Percentiles rank a stretch among this genome's conserved stretches.
These are phyloP conservation scores for Melanocharis versteri DNA, from an alignment of 2,113 vertebrate species.

Conservation along the genomic window DNA sequence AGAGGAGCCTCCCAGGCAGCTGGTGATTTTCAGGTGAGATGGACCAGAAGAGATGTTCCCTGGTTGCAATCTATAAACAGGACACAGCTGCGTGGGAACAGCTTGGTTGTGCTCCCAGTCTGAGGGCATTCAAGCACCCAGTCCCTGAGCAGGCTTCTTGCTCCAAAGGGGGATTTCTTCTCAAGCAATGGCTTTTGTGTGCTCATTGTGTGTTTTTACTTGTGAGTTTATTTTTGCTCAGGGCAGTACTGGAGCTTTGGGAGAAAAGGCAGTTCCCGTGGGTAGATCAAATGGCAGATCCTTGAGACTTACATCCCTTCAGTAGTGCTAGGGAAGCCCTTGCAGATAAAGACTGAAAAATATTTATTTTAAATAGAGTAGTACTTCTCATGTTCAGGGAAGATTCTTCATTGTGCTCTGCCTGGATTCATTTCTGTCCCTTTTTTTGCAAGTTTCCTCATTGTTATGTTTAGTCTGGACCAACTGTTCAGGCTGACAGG, in stretches of 20 bases:
- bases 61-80: neutral
- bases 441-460: slow-evolving; percentile 51
- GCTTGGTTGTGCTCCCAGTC: neutral
- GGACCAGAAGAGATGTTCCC: neutral
- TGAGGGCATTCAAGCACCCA: neutral
- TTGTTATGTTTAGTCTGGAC: slow-evolving; percentile 39
- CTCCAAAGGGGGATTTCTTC: neutral
- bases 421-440: slow-evolving; percentile 45
- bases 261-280: neutral
- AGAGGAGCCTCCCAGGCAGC: neutral
- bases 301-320: neutral
- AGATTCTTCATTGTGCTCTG: slow-evolving; percentile 31
- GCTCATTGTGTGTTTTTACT: neutral
- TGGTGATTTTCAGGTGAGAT: neutral
- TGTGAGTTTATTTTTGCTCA: slow-evolving; percentile 29
- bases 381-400: slow-evolving; percentile 47
- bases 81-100: accelerated
- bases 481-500: slow-evolving; percentile 16
- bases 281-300: neutral
- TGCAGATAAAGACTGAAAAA: slow-evolving; percentile 51
- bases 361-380: slow-evolving; percentile 63
- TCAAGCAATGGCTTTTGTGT: neutral
- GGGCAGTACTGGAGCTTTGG: neutral
- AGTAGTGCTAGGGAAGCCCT: neutral
- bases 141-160: neutral